Percentiles rank a stretch among this genome's conserved stretches.
These are phyloP conservation scores for Chloromyia formosa DNA, from an alignment of 2,888 invertebrate species.

Conservation along the genomic window DNA sequence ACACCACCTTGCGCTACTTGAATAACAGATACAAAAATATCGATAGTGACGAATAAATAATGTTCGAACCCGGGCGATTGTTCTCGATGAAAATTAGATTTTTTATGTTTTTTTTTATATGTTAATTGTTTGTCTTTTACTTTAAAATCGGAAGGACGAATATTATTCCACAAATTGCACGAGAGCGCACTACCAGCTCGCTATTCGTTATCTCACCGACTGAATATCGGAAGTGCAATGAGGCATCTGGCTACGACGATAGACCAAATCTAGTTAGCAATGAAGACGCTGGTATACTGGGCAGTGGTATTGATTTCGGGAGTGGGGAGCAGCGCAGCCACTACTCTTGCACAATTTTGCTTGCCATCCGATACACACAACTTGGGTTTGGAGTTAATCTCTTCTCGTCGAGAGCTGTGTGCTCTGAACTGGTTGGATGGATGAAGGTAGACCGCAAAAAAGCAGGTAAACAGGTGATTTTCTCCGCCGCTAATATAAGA, in stretches of 20 bases:
- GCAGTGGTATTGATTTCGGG: background rate
- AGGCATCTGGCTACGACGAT: background rate
- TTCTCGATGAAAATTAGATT: background rate
- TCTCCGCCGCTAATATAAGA: conserved; percentile 6
- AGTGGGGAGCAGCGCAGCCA: background rate
- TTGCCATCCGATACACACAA: no score
- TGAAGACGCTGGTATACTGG: background rate
- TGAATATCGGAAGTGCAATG: conserved; percentile 30
- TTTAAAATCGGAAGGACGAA: background rate
- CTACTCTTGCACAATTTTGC: background rate
- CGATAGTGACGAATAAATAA: background rate
- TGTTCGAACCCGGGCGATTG: no score
- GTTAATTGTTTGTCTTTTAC: background rate
- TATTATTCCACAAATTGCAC: no score
- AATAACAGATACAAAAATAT: background rate
- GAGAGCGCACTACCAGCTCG: background rate
- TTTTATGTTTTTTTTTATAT: background rate
- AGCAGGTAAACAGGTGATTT: conserved; percentile 3
- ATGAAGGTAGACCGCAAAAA: background rate
- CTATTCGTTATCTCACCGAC: background rate
- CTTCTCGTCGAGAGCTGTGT: no score
- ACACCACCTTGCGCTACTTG: conserved; percentile 11
- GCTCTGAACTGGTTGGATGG: no score
- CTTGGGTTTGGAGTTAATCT: no score
- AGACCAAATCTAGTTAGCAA: conserved; percentile 8